Evolutionary conservation across 2,797 vertebrate species (phyloP), one percentile per base, ranked within the genome.

Genomic region (Spondyliosoma cantharus): DNA sequence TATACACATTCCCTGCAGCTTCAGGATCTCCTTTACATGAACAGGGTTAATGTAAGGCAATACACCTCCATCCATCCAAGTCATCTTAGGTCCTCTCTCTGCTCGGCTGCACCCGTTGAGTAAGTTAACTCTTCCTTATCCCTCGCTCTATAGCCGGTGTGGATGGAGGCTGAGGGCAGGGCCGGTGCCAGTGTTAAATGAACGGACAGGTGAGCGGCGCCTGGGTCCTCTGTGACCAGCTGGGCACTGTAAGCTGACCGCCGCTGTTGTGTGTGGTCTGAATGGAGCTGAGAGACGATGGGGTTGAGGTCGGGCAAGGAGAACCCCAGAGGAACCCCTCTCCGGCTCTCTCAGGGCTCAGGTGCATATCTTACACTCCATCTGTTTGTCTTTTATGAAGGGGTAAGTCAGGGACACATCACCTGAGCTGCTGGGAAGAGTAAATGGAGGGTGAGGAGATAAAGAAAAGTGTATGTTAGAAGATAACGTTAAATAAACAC

Each of bases 181-280:
- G 66, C 62, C 1, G 14, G 74, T 85, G 86, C 83, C 81, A 76
- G 86, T 78, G 88, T 86, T 88, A 77, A 89, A 86, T 89, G 76
- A 92, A 83, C 46, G 67, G 86, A 86, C 87, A 89, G 90, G 87
- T 84, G 84, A 92, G 83, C 53, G 64, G 85, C 24, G 67, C 76
- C 85, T 66, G 71, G 76, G 86, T 89, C 86, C 87, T 90, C 76
- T 83, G 87, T 90, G 90, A 82, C 80, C 85, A 84, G 79, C 83
- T 84, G 81, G 86, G 76, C 76, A 46, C 82, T 86, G 91, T 91
- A 93, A 94, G 80, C 81, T 90, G 92, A 95, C 91, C 87, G 76
- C 85, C 24, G 63, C 88, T 87, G 88, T 90, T 92, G 87, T 90
- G 83, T 90, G 90, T 87, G 85, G 82, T 85, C 85, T 94, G 92